Percentiles rank a stretch among this genome's conserved stretches.
phyloP scores from a whole-genome alignment of 2,113 vertebrate genomes.

The Datnioides undecimradiatus region DNA sequence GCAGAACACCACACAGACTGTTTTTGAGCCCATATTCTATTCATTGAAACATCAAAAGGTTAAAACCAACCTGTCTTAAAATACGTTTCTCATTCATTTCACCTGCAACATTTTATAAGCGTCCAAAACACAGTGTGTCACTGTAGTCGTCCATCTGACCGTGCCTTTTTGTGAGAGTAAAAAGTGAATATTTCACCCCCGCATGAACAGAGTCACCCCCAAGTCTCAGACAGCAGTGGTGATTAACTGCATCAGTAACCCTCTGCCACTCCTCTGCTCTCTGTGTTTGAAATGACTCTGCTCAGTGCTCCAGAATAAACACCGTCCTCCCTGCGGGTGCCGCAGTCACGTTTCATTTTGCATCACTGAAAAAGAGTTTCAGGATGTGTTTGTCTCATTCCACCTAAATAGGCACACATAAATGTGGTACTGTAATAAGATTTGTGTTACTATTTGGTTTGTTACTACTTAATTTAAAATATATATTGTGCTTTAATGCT shows the following conservation, averaged over 20 bases:
- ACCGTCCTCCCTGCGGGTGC: neutral
- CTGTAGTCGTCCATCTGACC: neutral
- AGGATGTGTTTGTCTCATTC: neutral
- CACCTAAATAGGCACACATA: no score
- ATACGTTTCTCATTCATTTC: no score
- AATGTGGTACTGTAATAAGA: no score
- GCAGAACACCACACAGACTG: no score
- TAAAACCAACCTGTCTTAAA: neutral
- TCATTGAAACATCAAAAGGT: neutral
- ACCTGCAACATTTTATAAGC: neutral
- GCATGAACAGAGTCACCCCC: neutral
- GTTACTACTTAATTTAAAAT: neutral
- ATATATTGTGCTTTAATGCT: neutral
- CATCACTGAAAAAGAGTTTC: neutral
- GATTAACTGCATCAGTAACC: constrained; percentile 14
- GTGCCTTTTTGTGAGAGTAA: neutral
- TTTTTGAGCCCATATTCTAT: no score
- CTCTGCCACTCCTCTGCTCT: neutral
- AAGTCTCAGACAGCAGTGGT: neutral
- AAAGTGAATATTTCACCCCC: neutral
- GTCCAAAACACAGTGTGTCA: neutral
- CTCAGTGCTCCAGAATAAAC: neutral
- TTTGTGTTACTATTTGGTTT: no score
- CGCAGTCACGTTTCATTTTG: neutral
- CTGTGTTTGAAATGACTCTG: neutral